phyloP scores from a whole-genome alignment of 2,113 vertebrate species.

The Lynx canadensis region DNA sequence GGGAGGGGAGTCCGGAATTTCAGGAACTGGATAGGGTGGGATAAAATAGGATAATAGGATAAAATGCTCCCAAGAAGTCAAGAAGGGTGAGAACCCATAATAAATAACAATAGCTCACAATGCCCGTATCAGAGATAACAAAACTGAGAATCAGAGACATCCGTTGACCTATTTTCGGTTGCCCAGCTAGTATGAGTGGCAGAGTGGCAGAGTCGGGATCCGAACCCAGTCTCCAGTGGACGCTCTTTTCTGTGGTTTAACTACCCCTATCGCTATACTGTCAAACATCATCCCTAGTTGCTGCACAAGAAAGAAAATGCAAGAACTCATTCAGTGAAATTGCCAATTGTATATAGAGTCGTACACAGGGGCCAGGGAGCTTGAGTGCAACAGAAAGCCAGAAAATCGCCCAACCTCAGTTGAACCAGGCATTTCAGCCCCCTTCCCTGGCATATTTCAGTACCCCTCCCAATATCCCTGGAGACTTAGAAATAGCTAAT shows the following conservation, averaged over 20 bases:
- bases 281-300: background rate
- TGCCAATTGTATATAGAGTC: background rate
- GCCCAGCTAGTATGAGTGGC: background rate
- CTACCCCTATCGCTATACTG: background rate
- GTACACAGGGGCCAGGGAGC: background rate
- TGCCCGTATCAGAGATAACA: background rate
- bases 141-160: conserved; percentile 32
- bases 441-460: conserved; percentile 26
- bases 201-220: background rate
- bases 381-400: conserved; percentile 42
- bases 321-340: background rate
- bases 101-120: conserved; percentile 25
- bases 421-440: background rate
- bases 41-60: conserved; percentile 2
- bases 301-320: background rate
- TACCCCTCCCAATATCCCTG: background rate
- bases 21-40: background rate
- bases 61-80: background rate
- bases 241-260: background rate
- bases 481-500: conserved; percentile 13
- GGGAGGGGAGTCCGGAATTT: background rate
- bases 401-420: background rate
- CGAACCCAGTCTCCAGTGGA: background rate
- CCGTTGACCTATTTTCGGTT: conserved; percentile 8
- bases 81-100: background rate